phyloP scores from a whole-genome alignment of 2,113 vertebrate species.

The Bucco capensis region DNA sequence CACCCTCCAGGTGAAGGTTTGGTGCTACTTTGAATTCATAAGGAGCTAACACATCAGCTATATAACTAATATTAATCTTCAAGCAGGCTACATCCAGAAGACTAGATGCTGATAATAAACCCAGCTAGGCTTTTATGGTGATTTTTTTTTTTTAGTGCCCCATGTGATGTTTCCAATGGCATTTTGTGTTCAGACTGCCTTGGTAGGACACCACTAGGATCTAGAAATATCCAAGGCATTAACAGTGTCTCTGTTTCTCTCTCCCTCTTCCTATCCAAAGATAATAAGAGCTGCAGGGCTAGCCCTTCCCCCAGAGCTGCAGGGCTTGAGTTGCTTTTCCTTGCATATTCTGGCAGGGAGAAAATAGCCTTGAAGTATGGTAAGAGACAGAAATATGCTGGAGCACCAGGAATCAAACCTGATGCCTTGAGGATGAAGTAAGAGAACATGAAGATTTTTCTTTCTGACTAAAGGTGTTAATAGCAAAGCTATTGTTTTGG shows the following conservation, averaged over 20 bases:
- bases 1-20: background rate
- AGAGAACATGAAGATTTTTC: background rate
- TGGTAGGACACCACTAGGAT: background rate
- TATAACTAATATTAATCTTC: background rate
- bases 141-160: background rate
- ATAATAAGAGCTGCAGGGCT: constrained; percentile 41
- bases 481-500: background rate
- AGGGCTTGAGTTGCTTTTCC: constrained; percentile 28
- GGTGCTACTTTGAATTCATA: background rate
- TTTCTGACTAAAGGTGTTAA: background rate
- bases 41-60: background rate
- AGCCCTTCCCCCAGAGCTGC: constrained; percentile 47
- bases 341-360: constrained; percentile 52
- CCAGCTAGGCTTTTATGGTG: background rate
- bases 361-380: constrained; percentile 37
- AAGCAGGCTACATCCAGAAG: background rate
- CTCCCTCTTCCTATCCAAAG: constrained; percentile 39
- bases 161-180: background rate
- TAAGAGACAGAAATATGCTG: constrained; percentile 18
- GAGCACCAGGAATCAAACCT: constrained; percentile 32
- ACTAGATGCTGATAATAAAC: background rate
- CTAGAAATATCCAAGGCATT: background rate
- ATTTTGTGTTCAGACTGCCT: background rate
- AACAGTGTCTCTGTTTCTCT: constrained; percentile 28
- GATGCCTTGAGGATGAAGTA: background rate